Base-by-base conservation (phyloP, 2,797 vertebrate genomes). In the Premnoplex brunnescens region DNA sequence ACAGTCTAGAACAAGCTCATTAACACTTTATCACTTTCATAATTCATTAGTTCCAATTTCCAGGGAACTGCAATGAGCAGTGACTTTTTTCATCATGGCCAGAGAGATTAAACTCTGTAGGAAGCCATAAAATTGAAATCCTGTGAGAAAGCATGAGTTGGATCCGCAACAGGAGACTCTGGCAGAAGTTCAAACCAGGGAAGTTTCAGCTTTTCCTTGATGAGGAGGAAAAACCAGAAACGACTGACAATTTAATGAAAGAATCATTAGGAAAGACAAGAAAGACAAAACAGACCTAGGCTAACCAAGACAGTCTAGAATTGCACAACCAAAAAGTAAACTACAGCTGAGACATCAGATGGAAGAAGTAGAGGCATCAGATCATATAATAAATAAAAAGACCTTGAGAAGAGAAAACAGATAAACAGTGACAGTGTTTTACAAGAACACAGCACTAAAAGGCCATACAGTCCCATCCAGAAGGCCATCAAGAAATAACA, bases 71-170 rank as follows among this genome's bases (percentile, higher is more conserved):
- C 67, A 60, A 93, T 28, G 34, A 93, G 36, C 48, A 71, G 67
- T 64, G 88, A 58, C 32, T 74, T 94, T 92, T 92, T 93, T 74
- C 34, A 46, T 87, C 17, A 6, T 37, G 8, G 21, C 14, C 34
- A 92, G 46, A 87, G 91, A 89, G 60, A 96, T 54, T 89, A 74
- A 89, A 72, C 74, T 91, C 84, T 55, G 63, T 56, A 80, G 84
- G 78, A 94, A 87, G 44, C 84, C 49, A 36, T 76, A 85, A 87
- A 85, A 85, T 60, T 56, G 56, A 93, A 94, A 74, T 87, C 59
- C 68, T 85, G 11, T 19, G 8, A 75, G 59, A 86, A 90, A 59
- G 43, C 28, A 34, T 41, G 43, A 77, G 27, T 0, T 89, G 71
- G 63, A 89, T 87, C n/a, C 51, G 73, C 51, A 89, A 82, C 39